phyloP scores from a whole-genome alignment of 2,113 vertebrate species.

The Cnemophilus loriae region DNA sequence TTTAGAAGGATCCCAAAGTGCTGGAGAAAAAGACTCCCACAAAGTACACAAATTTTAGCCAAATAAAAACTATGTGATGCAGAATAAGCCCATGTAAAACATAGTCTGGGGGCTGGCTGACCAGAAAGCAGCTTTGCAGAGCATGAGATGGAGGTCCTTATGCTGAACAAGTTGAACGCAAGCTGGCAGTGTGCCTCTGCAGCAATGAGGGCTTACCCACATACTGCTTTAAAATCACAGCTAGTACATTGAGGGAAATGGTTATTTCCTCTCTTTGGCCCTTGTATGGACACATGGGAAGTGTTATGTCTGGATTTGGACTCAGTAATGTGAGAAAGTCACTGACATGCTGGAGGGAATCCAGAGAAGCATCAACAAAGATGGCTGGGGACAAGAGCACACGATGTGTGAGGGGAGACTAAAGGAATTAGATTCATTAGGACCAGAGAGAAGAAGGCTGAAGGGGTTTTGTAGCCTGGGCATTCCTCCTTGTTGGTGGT shows the following conservation, averaged over 20 bases:
- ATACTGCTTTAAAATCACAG: not conserved
- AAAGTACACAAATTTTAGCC: not conserved
- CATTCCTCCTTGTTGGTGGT: not conserved
- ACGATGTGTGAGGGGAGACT: fast-evolving
- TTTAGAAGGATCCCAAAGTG: not conserved
- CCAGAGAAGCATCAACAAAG: not conserved
- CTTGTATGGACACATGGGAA: not conserved
- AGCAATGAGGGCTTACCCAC: not conserved
- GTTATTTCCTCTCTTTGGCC: not conserved
- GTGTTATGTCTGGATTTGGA: not conserved
- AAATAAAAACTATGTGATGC: fast-evolving
- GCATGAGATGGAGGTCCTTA: not conserved
- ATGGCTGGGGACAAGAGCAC: not conserved
- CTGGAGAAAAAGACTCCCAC: not conserved
- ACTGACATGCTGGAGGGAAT: not conserved
- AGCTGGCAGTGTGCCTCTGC: not conserved
- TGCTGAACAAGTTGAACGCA: fast-evolving
- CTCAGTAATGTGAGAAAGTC: not conserved
- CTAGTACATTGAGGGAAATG: not conserved
- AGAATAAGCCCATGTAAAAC: not conserved
- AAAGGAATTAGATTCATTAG: not conserved
- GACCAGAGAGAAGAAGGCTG: not conserved
- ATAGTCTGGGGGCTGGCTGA: not conserved
- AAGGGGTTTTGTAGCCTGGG: not conserved
- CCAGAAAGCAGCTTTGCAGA: not conserved